These are phyloP conservation scores for Dipodomys stephensi DNA, from an alignment of 2,113 vertebrate species.

Conservation along the genomic window DNA sequence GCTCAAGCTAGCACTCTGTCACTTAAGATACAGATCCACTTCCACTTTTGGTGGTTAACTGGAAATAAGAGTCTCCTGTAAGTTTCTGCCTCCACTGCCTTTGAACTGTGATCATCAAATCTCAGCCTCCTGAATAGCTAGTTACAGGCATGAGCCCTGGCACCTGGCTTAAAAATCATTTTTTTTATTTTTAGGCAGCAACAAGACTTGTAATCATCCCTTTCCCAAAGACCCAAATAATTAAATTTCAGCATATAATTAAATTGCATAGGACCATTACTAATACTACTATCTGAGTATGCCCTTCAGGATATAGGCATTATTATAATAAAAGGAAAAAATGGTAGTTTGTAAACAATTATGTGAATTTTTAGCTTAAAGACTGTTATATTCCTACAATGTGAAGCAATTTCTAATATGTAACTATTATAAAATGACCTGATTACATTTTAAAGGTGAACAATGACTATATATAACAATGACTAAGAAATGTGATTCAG, in stretches of 20 bases:
- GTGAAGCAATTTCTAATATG: constrained; percentile 48
- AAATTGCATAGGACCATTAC: constrained; percentile 43
- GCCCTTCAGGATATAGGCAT: constrained; percentile 43
- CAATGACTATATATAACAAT: constrained; percentile 29
- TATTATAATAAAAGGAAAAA: constrained; percentile 54
- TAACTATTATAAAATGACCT: constrained; percentile 53
- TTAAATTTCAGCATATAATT: constrained; percentile 69
- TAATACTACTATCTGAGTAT: constrained; percentile 47
- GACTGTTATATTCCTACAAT: constrained; percentile 31
- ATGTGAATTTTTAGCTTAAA: constrained; percentile 55
- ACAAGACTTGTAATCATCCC: constrained; percentile 7
- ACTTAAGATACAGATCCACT: too few species aligned
- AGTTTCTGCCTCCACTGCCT: too few species aligned
- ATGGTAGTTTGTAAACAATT: constrained; percentile 50
- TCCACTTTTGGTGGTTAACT: too few species aligned
- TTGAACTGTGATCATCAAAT: too few species aligned
- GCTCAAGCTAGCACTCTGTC: too few species aligned
- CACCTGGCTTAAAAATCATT: not conserved
- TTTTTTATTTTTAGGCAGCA: not conserved
- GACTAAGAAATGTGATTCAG: constrained; percentile 29
- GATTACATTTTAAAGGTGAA: constrained; percentile 48
- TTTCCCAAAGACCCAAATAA: constrained; percentile 48
- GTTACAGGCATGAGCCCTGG: too few species aligned
- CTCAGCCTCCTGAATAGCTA: too few species aligned
- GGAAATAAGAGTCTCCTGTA: too few species aligned